Percentiles rank a stretch among this genome's conserved stretches.
Conservation (phyloP, 2,888 invertebrate species). For the Papilio elwesi region DNA sequence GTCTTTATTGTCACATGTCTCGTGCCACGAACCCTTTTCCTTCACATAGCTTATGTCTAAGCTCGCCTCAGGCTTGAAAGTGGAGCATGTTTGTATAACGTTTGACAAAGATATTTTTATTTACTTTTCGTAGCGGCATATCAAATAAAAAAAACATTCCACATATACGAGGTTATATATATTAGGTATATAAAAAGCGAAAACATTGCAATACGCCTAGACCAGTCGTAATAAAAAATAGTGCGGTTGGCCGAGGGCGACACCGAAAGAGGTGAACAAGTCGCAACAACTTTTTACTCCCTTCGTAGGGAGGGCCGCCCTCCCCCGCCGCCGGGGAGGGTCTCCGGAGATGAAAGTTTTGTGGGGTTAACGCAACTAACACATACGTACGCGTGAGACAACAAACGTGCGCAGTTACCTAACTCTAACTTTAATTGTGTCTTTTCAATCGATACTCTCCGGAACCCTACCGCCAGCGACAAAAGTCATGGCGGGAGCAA, state of each 20-base stretch:
- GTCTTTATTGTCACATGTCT: conserved; percentile 39
- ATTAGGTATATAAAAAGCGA: conserved; percentile 26
- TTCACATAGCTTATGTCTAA: conserved; percentile 36
- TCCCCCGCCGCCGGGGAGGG: conserved; percentile 54
- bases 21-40: conserved; percentile 45
- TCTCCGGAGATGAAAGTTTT: conserved; percentile 82
- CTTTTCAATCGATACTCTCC: conserved; percentile 82
- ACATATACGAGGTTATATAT: not conserved
- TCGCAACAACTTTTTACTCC: conserved; percentile 83
- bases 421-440: conserved; percentile 84
- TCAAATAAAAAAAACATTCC: conserved; percentile 5
- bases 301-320: conserved; percentile 71
- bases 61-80: conserved; percentile 34
- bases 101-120: conserved; percentile 7
- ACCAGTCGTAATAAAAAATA: conserved; percentile 46
- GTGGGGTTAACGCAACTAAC: conserved; percentile 80
- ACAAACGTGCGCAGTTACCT: conserved; percentile 79
- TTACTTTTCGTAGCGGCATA: not conserved
- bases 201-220: conserved; percentile 42
- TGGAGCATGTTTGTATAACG: conserved; percentile 14
- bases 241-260: conserved; percentile 74
- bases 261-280: conserved; percentile 84
- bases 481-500: conserved; percentile 13
- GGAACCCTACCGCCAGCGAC: conserved; percentile 48
- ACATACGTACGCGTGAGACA: conserved; percentile 75